phyloP scores from a whole-genome alignment of 2,113 vertebrate species.

The Mesocricetus auratus region DNA sequence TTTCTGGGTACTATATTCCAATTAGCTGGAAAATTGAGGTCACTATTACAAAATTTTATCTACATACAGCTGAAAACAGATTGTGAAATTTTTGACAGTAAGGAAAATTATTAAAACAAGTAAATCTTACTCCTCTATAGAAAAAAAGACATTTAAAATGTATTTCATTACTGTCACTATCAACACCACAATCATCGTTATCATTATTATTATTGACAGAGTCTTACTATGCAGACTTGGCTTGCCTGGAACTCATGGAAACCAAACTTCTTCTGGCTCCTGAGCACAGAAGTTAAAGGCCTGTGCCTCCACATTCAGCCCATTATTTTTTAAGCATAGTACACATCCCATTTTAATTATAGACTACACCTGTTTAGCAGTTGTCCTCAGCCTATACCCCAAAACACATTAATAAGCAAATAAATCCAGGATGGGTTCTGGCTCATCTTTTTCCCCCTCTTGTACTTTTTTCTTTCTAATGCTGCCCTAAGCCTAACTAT shows the following conservation, averaged over 20 bases:
- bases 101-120: background rate
- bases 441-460: background rate
- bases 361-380: background rate
- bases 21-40: background rate
- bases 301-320: background rate
- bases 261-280: background rate
- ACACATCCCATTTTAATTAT: conserved; percentile 73
- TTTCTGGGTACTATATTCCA: background rate
- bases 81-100: background rate
- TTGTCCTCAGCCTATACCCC: background rate
- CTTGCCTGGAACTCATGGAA: background rate
- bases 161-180: background rate
- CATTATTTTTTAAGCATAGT: background rate
- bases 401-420: conserved; percentile 12
- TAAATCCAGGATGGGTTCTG: background rate
- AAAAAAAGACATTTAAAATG: background rate
- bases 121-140: background rate
- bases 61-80: background rate
- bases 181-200: rapidly evolving
- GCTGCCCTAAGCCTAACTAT: background rate
- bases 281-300: background rate
- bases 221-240: background rate
- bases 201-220: background rate
- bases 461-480: background rate
- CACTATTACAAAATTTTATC: background rate